A percentile compares a stretch with the other conserved stretches of the same genome.
These are phyloP conservation scores for Typhlomys cinereus DNA, from an alignment of 2,113 vertebrate genomes.

Conservation along the genomic window DNA sequence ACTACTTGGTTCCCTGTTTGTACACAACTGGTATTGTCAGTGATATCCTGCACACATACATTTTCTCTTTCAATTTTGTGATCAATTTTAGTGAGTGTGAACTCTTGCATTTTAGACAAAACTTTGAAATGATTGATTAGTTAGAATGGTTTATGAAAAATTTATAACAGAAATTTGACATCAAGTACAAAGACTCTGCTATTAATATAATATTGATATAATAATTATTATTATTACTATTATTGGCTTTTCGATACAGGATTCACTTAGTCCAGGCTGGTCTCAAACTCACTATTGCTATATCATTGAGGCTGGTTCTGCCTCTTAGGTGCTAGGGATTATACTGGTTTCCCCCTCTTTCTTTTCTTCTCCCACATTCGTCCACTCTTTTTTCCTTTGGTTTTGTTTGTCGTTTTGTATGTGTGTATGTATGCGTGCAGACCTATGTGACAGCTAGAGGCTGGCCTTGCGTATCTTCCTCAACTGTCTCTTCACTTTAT, in stretches of 20 bases:
- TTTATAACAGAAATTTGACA: constrained; percentile 88
- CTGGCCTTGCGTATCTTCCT: neutral
- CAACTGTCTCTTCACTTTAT: neutral
- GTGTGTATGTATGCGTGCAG: neutral
- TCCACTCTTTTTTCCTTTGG: neutral
- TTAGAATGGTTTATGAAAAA: constrained; percentile 83
- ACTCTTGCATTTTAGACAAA: constrained; percentile 81
- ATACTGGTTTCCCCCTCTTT: neutral
- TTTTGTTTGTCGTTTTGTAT: no score
- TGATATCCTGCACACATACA: neutral
- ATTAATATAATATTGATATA: no score
- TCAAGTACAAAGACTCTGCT: constrained; percentile 81
- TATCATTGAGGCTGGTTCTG: neutral
- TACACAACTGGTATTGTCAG: neutral
- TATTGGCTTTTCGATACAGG: no score
- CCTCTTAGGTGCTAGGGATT: neutral
- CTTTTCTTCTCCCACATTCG: neutral
- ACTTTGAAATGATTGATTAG: constrained; percentile 77
- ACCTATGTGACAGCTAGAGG: neutral
- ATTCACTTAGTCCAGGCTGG: neutral
- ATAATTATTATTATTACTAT: neutral
- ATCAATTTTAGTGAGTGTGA: constrained; percentile 80
- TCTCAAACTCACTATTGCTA: neutral
- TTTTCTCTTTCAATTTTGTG: constrained; percentile 66
- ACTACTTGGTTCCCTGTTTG: neutral